Evolutionary conservation across 2,113 vertebrate genomes (phyloP), one percentile per base, ranked within the genome.

Genomic region (Furnarius figulus): DNA sequence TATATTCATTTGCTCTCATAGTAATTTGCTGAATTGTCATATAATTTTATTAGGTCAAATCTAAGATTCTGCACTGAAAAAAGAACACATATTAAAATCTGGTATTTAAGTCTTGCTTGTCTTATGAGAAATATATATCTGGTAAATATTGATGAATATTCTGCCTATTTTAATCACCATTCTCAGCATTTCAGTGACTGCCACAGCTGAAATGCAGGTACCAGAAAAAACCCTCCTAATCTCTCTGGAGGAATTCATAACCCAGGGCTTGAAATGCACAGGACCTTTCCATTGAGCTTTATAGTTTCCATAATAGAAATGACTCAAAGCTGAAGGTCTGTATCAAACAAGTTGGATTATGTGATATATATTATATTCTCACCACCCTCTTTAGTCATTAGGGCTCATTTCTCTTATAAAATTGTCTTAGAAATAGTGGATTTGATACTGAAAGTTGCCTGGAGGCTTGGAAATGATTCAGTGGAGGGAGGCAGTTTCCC

Each of bases 401-500:
- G 18, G 33, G 16, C 17, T 95, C 67, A 77, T 82, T 96, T 88
- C 33, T 93, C 70, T 76, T n/a, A 42, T 7, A 72, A 78, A 91
- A 86, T 89, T 77, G 82, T 67, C 58, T 78, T 89, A 70, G 65
- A 89, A 95, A 94, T 9, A 53, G 28, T 23, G 37, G 70, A 72
- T 85, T 77, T 88, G 71, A 90, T 97, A 47, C 13, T 62, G 20
- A 55, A 67, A 65, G 20, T 35, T 89, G 87, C 81, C 78, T 65
- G 27, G 30, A 92, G 62, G 88, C 68, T 96, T 95, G 75, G 88
- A 90, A 87, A 19, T 77, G 33, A 79, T 83, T 96, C 84, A 61
- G 52, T 71, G 66, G n/a, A 94, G 68, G 55, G 50, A 96, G 63
- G 71, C 93, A 89, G 46, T 66, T 97, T 89, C 79, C 71, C 67